A percentile compares a stretch with the other conserved stretches of the same genome.
Conservation (phyloP, 2,797 vertebrate genomes). For the Diplodus sargus region DNA sequence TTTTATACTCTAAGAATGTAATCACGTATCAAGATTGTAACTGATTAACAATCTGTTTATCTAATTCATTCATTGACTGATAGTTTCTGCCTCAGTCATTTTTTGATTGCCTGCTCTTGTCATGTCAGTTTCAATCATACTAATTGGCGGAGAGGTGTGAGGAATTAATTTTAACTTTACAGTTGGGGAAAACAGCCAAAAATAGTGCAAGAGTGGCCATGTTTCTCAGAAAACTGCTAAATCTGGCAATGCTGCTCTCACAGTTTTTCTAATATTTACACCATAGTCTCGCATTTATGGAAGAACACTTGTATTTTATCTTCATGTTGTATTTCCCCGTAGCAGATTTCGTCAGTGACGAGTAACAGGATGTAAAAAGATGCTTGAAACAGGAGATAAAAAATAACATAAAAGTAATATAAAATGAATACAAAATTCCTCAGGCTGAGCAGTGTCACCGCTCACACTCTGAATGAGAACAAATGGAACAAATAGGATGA, state of each 20-base stretch:
- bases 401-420: background rate
- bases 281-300: background rate
- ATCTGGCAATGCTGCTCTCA: background rate
- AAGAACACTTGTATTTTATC: background rate
- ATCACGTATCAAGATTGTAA: too few relatives aligned
- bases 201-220: background rate
- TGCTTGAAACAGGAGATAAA: conserved; percentile 43
- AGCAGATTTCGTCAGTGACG: conserved; percentile 32
- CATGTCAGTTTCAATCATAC: background rate
- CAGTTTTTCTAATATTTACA: background rate
- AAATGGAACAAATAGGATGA: conserved; percentile 41
- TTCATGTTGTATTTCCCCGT: conserved; percentile 15
- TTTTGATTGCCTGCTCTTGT: background rate
- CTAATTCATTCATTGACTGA: background rate
- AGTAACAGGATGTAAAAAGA: conserved; percentile 37
- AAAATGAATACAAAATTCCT: conserved; percentile 28
- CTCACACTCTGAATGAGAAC: conserved; percentile 46
- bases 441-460: conserved; percentile 21
- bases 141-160: too few relatives aligned
- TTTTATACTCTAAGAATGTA: too few relatives aligned
- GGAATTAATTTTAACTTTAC: too few relatives aligned
- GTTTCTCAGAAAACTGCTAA: background rate
- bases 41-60: too few relatives aligned
- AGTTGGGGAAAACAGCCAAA: background rate
- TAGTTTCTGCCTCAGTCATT: background rate